phyloP scores from a whole-genome alignment of 2,797 vertebrate genomes.

The Diceros bicornis region DNA sequence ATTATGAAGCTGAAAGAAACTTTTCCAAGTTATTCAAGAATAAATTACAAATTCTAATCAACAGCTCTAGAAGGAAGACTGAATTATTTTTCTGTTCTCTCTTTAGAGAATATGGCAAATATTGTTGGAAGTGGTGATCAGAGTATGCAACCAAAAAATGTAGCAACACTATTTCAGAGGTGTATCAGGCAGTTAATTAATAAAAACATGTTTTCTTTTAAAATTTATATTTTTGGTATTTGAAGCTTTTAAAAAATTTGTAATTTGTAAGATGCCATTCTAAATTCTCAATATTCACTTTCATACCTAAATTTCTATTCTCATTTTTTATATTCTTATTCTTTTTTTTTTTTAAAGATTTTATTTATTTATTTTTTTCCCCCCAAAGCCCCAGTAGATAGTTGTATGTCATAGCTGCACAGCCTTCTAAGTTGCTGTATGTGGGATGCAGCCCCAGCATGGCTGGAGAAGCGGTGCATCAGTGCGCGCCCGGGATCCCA shows the following conservation, averaged over 20 bases:
- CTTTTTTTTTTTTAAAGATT: too few relatives aligned
- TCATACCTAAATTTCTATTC: background rate
- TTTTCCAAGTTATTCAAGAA: background rate
- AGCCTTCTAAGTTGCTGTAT: too few relatives aligned
- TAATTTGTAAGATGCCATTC: background rate
- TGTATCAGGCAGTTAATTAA: background rate
- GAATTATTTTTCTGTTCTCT: conserved; percentile 18
- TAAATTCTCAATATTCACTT: conserved; percentile 34
- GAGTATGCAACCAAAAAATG: background rate
- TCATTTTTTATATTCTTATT: background rate
- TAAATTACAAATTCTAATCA: conserved; percentile 16
- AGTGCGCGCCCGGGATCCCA: too few relatives aligned
- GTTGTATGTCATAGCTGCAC: too few relatives aligned
- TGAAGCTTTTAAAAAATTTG: background rate
- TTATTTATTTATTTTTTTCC: too few relatives aligned
- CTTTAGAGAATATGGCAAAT: background rate
- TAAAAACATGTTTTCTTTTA: background rate
- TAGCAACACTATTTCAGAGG: background rate
- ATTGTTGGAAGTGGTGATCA: background rate
- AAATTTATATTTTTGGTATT: conserved; percentile 6
- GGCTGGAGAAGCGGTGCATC: too few relatives aligned
- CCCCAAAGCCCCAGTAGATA: too few relatives aligned
- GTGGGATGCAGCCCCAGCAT: too few relatives aligned
- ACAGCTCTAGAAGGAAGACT: background rate
- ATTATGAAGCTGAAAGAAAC: background rate